Evolutionary conservation across 2,113 vertebrate genomes (phyloP).

Genomic region (Xenotilapia flavipinnis): DNA sequence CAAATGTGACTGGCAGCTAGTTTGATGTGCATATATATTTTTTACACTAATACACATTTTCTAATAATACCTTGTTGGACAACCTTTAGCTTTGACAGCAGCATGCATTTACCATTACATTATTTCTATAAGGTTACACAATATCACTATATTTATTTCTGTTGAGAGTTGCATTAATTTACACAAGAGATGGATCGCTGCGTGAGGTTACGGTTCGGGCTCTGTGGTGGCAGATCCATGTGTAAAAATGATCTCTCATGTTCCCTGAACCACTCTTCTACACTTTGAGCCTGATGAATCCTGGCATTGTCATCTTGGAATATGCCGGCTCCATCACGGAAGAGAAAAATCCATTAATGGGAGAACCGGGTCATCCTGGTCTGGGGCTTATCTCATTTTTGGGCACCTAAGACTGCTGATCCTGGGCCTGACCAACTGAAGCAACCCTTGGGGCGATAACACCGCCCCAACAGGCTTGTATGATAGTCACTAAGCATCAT

Average conservation of each 20-base stretch:
- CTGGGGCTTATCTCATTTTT: background rate
- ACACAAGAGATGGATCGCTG: background rate
- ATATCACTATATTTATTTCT: background rate
- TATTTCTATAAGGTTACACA: background rate
- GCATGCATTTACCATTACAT: background rate
- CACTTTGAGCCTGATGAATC: background rate
- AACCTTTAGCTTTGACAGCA: background rate
- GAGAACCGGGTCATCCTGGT: background rate
- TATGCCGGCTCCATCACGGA: background rate
- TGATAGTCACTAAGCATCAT: background rate
- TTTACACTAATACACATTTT: background rate
- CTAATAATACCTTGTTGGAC: background rate
- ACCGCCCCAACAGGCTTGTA: background rate
- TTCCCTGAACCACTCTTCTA: background rate
- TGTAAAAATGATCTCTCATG: background rate
- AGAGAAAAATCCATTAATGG: background rate
- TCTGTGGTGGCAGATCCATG: background rate
- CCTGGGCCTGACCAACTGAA: background rate
- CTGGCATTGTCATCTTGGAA: background rate
- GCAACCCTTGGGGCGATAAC: background rate
- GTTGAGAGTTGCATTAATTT: background rate
- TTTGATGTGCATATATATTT: background rate
- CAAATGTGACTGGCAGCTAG: background rate
- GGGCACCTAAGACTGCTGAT: background rate
- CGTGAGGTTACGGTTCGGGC: background rate